Evolutionary conservation across 2,888 invertebrate species (phyloP).

Genomic region (Zaprionus bogoriensis): DNA sequence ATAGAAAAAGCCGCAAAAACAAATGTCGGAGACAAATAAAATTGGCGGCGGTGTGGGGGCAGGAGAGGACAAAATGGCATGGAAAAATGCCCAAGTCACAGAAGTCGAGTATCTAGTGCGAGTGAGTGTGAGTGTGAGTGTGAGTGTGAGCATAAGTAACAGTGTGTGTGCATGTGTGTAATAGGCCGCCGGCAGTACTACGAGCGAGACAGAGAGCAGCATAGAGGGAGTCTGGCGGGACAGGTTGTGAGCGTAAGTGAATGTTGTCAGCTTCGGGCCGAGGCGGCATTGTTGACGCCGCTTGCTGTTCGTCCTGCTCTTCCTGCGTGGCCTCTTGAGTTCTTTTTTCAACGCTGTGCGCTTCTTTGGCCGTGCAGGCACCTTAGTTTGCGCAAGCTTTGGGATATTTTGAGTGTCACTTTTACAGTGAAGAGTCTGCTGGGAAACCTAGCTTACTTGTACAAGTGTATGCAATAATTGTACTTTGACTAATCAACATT

Average conservation of each 20-base stretch:
- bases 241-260: constrained; percentile 29
- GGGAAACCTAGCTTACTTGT: neutral
- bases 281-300: constrained; percentile 23
- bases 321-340: constrained; percentile 18
- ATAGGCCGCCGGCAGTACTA: constrained; percentile 27
- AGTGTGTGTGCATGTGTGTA: constrained; percentile 44
- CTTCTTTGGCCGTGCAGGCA: constrained; percentile 27
- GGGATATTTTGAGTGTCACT: neutral
- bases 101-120: constrained; percentile 12
- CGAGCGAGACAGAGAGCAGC: neutral
- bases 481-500: neutral
- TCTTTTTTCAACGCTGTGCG: constrained; percentile 23
- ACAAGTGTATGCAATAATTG: neutral
- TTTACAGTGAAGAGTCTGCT: neutral
- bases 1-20: constrained; percentile 58
- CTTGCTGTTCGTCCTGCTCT: constrained; percentile 33
- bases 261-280: constrained; percentile 36
- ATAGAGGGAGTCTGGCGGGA: neutral
- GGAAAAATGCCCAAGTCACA: constrained; percentile 58
- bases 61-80: constrained; percentile 48
- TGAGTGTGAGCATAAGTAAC: neutral
- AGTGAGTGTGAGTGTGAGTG: constrained; percentile 1
- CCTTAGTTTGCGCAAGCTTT: constrained; percentile 11
- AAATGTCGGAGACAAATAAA: constrained; percentile 54
- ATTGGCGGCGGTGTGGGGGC: constrained; percentile 5